These are phyloP conservation scores for Tringa solitaria DNA, from an alignment of 2,113 vertebrate species.

Conservation along the genomic window DNA sequence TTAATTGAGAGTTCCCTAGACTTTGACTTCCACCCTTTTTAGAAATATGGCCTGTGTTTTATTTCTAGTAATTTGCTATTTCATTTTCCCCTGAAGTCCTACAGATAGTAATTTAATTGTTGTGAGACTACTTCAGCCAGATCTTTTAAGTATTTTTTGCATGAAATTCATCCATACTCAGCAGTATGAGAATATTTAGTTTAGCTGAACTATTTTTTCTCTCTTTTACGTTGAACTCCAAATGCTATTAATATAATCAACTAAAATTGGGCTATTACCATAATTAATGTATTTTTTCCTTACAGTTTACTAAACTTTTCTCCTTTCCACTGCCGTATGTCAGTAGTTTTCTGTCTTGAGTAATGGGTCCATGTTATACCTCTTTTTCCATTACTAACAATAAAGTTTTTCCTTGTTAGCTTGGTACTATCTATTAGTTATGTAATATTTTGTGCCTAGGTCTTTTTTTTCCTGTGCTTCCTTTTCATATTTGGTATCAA, in stretches of 20 bases:
- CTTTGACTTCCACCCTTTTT: not conserved
- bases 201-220: not conserved
- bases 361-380: not conserved
- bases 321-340: not conserved
- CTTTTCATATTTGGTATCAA: not conserved
- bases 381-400: not conserved
- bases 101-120: not conserved
- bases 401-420: not conserved
- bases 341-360: not conserved
- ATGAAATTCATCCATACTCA: not conserved
- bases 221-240: not conserved
- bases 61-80: not conserved
- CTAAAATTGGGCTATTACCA: fast-evolving
- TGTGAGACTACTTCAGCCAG: not conserved
- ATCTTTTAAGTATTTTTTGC: not conserved
- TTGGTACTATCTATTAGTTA: not conserved
- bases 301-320: not conserved
- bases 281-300: not conserved
- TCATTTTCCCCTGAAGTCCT: not conserved
- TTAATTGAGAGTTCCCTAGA: not conserved
- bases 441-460: not conserved
- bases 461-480: not conserved
- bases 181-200: not conserved
- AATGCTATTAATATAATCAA: not conserved
- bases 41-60: not conserved